A percentile compares a stretch with the other conserved stretches of the same genome.
Conservation (phyloP, 2,113 vertebrate genomes). For the Clinocottus analis region DNA sequence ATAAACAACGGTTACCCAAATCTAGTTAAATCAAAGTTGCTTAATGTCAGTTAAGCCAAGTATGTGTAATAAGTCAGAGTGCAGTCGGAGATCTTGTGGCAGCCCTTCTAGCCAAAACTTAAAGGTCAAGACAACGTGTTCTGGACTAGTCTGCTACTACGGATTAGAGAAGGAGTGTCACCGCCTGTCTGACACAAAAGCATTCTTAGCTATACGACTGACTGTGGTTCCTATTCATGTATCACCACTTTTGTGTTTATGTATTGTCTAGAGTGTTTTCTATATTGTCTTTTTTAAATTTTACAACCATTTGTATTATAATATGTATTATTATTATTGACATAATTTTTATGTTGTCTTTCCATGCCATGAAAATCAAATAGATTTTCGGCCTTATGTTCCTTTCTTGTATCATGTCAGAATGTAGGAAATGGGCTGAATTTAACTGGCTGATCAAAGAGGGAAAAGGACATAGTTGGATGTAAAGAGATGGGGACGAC, state of each 20-base stretch:
- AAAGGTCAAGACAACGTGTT: conserved; percentile 20
- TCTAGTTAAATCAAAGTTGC: background rate
- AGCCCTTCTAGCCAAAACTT: conserved; percentile 6
- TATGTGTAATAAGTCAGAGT: background rate
- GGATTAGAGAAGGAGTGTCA: background rate
- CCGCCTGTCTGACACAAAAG: background rate
- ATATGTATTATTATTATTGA: background rate
- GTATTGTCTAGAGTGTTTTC: background rate
- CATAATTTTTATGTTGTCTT: background rate
- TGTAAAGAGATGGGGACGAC: background rate
- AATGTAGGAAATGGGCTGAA: background rate
- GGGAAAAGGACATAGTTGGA: background rate
- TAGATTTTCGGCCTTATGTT: background rate
- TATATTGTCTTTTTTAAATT: background rate
- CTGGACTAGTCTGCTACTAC: background rate
- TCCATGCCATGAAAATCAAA: background rate
- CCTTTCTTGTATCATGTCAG: conserved; percentile 4
- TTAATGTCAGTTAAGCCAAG: background rate
- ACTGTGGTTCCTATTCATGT: background rate
- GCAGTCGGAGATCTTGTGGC: conserved; percentile 3
- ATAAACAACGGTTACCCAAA: background rate
- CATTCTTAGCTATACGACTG: background rate
- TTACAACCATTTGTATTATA: background rate
- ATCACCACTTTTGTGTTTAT: background rate
- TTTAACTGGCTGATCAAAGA: background rate